Conservation (phyloP, 2,797 vertebrate genomes). For the Pangasius macronema region DNA sequence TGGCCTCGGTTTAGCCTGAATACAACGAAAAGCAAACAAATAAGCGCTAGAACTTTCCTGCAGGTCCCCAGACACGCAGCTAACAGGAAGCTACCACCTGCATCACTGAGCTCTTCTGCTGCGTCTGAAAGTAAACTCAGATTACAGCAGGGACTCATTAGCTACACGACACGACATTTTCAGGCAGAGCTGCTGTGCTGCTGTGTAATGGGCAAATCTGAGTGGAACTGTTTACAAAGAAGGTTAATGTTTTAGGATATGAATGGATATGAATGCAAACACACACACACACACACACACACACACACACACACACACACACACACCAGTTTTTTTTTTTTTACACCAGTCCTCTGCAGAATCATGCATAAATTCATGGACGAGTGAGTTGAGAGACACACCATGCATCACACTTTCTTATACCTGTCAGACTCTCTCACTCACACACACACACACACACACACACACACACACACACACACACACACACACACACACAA, state of each 20-base stretch:
- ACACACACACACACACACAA: constrained; percentile 15
- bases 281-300: neutral
- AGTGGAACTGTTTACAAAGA: neutral
- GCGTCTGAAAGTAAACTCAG: neutral
- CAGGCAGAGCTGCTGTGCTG: neutral
- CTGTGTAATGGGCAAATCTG: neutral
- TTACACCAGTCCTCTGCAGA: constrained; percentile 42
- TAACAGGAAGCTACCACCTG: neutral
- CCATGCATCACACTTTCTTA: constrained; percentile 34
- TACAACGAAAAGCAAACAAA: neutral
- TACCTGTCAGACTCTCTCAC: constrained; percentile 26
- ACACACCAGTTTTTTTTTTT: constrained; percentile 36
- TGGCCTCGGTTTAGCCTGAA: neutral
- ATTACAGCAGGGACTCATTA: neutral
- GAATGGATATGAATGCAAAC: neutral
- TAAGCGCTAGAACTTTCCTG: neutral
- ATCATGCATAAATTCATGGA: constrained; percentile 55
- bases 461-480: constrained; percentile 10
- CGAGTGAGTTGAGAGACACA: constrained; percentile 39
- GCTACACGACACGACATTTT: neutral
- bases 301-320: neutral
- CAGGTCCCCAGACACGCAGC: neutral
- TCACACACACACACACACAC: neutral
- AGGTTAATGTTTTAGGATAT: neutral
- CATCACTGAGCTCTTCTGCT: neutral